Evolutionary conservation across 2,888 invertebrate genomes (phyloP).

Genomic region (Chaetogeoica ovagalla): DNA sequence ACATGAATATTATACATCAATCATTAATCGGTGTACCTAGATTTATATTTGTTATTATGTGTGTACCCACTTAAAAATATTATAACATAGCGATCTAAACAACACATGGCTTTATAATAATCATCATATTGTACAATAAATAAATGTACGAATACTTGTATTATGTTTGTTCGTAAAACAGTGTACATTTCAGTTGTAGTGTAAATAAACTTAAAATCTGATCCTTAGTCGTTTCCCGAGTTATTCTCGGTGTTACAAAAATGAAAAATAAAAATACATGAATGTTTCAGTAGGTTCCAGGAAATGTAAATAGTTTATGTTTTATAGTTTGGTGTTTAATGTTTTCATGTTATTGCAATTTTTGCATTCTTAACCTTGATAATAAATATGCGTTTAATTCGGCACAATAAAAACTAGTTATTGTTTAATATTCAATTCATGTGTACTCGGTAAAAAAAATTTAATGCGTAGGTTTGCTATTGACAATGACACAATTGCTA

Average conservation of each 20-base stretch:
- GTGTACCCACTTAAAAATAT: background rate
- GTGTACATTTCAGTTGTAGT: background rate
- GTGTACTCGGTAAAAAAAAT: background rate
- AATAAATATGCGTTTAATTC: slow-evolving; percentile 10
- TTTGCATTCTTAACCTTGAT: slow-evolving; percentile 22
- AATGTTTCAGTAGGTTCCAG: too few relatives aligned
- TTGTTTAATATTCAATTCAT: slow-evolving; percentile 24
- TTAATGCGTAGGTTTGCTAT: background rate
- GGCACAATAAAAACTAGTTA: background rate
- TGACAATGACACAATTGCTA: slow-evolving; percentile 26
- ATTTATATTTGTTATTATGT: background rate
- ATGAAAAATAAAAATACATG: background rate
- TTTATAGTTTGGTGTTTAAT: background rate
- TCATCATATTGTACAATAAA: background rate
- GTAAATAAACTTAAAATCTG: background rate
- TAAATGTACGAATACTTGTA: background rate
- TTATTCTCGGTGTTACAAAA: background rate
- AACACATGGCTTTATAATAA: slow-evolving; percentile 9
- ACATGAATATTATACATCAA: too few relatives aligned
- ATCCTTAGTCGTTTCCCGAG: background rate
- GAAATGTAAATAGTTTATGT: too few relatives aligned
- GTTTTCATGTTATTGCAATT: background rate
- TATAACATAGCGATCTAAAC: background rate
- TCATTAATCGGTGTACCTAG: too few relatives aligned
- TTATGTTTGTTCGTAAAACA: background rate